Conservation (phyloP, 2,888 invertebrate species). For the Yponomeuta malinellus region DNA sequence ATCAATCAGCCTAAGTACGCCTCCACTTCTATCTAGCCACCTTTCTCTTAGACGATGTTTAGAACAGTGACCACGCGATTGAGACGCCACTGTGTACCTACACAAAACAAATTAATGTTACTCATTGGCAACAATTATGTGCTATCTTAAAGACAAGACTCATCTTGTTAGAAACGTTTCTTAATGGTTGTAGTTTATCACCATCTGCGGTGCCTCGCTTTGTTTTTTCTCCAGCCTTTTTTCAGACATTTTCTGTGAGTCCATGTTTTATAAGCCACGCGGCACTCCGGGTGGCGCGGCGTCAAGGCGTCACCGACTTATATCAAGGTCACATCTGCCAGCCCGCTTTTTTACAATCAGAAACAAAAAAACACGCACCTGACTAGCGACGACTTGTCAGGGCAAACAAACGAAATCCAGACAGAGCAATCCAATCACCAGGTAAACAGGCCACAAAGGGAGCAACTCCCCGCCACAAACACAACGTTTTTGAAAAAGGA, state of each 20-base stretch:
- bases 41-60: too few species aligned
- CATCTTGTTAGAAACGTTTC: constrained; percentile 12
- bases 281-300: constrained; percentile 14
- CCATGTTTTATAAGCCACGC: constrained; percentile 13
- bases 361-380: not conserved
- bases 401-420: not conserved
- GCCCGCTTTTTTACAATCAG: not conserved
- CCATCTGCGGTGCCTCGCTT: constrained; percentile 16
- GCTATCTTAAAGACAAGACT: constrained; percentile 11
- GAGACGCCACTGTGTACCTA: not conserved
- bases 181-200: constrained; percentile 11
- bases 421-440: constrained; percentile 14
- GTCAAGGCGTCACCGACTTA: constrained; percentile 8
- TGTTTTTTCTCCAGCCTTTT: constrained; percentile 13
- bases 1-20: too few species aligned
- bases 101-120: not conserved
- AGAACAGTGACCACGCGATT: too few species aligned
- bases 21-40: too few species aligned
- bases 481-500: constrained; percentile 3
- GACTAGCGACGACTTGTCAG: not conserved
- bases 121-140: not conserved
- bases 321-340: constrained; percentile 11
- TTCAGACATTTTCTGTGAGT: constrained; percentile 2
- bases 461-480: not conserved
- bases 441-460: constrained; percentile 11